Percentiles rank a stretch among this genome's conserved stretches.
These are phyloP conservation scores for Pachycephus smyrnensis DNA, from an alignment of 2,888 invertebrate genomes.

Conservation along the genomic window DNA sequence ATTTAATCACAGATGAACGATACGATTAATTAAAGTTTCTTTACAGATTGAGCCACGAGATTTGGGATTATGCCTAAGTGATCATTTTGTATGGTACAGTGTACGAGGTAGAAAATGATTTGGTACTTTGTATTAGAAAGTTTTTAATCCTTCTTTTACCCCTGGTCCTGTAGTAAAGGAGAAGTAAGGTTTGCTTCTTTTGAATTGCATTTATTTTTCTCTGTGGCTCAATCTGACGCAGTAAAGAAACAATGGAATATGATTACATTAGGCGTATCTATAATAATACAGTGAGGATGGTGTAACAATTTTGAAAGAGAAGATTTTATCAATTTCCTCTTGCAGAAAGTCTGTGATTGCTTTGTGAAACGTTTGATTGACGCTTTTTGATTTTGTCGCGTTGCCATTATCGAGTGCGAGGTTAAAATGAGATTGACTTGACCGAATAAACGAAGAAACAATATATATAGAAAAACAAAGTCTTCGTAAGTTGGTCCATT, in stretches of 20 bases:
- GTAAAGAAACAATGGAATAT: background rate
- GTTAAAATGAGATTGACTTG: conserved; percentile 7
- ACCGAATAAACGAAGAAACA: background rate
- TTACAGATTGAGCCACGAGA: background rate
- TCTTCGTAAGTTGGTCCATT: conserved; percentile 27
- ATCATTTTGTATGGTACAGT: too few relatives aligned
- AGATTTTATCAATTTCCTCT: background rate
- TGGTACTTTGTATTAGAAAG: too few relatives aligned
- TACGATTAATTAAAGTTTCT: background rate
- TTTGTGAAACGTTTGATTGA: background rate
- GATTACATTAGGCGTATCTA: background rate
- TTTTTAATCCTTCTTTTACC: background rate
- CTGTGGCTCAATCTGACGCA: background rate
- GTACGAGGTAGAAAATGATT: too few relatives aligned
- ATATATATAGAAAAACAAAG: conserved; percentile 26
- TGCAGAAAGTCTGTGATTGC: background rate
- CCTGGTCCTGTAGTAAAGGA: background rate
- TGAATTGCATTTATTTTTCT: background rate
- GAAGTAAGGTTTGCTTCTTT: background rate
- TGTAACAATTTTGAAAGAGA: background rate
- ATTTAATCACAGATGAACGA: background rate
- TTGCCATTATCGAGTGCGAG: background rate
- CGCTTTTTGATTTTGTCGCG: background rate
- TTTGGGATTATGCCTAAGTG: background rate
- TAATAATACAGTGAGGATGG: background rate